Percentiles rank a stretch among this genome's conserved stretches.
These are phyloP conservation scores for Enteromius mattozi DNA, from an alignment of 2,797 vertebrate species.

Conservation along the genomic window DNA sequence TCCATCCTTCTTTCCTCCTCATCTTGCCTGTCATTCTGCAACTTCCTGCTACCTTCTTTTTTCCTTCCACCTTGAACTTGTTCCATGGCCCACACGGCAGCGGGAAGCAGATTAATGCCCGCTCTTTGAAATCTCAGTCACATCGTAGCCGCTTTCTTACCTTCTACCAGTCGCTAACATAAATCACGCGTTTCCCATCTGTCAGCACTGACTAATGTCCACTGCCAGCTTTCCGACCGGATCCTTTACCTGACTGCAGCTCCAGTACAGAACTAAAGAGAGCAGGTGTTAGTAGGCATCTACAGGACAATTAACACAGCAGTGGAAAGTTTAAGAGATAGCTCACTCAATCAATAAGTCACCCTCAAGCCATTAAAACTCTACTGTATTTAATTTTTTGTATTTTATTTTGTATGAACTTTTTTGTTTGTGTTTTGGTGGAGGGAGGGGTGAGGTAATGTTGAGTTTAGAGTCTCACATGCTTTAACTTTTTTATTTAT, in stretches of 20 bases:
- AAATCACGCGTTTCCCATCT: conserved; percentile 71
- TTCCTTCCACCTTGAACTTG: conserved; percentile 75
- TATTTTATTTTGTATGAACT: background rate
- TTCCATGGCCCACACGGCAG: conserved; percentile 67
- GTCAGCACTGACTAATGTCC: conserved; percentile 68
- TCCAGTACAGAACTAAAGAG: conserved; percentile 50
- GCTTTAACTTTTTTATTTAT: background rate
- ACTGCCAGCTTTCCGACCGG: conserved; percentile 62
- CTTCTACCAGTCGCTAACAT: conserved; percentile 68
- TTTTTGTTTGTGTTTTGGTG: background rate
- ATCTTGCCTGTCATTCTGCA: conserved; percentile 61
- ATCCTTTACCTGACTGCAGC: conserved; percentile 70
- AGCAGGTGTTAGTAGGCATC: conserved; percentile 37
- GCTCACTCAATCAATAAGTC: background rate
- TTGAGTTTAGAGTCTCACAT: background rate
- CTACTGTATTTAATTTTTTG: background rate
- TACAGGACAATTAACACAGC: conserved; percentile 49
- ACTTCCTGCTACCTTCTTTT: conserved; percentile 55
- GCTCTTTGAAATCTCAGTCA: conserved; percentile 74
- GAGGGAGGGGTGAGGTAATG: background rate
- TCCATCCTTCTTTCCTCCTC: conserved; percentile 57
- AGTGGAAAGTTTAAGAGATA: background rate
- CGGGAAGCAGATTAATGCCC: conserved; percentile 73
- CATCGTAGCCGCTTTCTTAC: conserved; percentile 63
- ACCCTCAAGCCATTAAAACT: background rate